These are phyloP conservation scores for Megaceryle maxima DNA, from an alignment of 2,113 vertebrate species.

Conservation along the genomic window DNA sequence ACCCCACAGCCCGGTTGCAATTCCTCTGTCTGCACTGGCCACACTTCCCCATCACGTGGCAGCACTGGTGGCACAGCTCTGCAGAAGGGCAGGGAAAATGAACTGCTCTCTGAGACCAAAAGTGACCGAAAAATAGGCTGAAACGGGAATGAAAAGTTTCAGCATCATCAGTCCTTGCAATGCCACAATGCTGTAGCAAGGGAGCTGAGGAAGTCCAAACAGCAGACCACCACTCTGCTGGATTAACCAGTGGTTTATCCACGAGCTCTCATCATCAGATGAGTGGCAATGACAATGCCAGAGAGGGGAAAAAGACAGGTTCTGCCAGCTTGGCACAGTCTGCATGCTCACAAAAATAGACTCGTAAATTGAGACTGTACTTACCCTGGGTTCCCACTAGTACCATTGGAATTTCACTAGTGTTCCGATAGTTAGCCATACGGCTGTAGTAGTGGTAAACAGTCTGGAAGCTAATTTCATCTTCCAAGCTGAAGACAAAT, in stretches of 20 bases:
- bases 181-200: accelerated
- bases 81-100: not conserved
- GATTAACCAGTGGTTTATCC: not conserved
- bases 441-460: conserved; percentile 98
- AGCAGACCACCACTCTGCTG: not conserved
- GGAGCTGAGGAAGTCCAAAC: not conserved
- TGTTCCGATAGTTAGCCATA: conserved; percentile 91
- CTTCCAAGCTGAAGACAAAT: conserved; percentile 98
- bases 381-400: conserved; percentile 97
- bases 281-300: not conserved
- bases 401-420: conserved; percentile 90
- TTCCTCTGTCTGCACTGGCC: not conserved
- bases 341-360: accelerated
- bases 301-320: not conserved
- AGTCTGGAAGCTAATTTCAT: conserved; percentile 97
- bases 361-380: not conserved
- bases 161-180: not conserved
- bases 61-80: not conserved
- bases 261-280: not conserved
- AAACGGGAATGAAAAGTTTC: not conserved
- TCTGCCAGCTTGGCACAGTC: not conserved
- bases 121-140: not conserved
- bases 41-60: not conserved
- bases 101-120: not conserved
- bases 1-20: not conserved